Evolutionary conservation across 2,797 vertebrate species (phyloP), one percentile per base, ranked within the genome.

Genomic region (Acrossocheilus wenchowensis): DNA sequence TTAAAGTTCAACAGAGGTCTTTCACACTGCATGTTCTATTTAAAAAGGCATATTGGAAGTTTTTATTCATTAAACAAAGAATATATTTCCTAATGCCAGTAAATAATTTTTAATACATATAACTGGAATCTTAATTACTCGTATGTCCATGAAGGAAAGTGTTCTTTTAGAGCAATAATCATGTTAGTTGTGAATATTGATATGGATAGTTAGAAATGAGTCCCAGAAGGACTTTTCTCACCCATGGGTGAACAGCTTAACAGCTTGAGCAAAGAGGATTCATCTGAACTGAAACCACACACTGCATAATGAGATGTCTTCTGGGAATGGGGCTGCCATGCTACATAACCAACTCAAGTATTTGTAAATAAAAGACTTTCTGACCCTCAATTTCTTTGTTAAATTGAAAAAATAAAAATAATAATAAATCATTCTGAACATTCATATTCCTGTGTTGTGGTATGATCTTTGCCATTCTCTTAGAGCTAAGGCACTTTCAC

Each of bases 201-300:
- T 54, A 60, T 41, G 14, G 15, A 26, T 8, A 34, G 34, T n/a
- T 21, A 43, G 11, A 45, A 74, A 74, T 30, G 41, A 62, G 39
- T 64, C 72, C 54, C 41, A 64, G 72, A 75, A 75, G 26, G 4
- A 43, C 10, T 4, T n/a, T 60, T 75, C 21, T 50, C 57, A 39
- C 54, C n/a, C 71, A 62, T 54, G 45, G 71, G 69, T 62, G 19
- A 26, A 26, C 26, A 26, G 43, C 11, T 73, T 73, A 14, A 60
- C 52, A 23, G 54, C 41, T 74, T 75, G 21, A 75, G 39, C 26
- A 74, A 26, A 54, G 54, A 19, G 71, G 36, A 60, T 36, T 54
- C 36, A 73, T 73, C n/a, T 60, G 36, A 73, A 69, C 79, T 69
- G 66, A 81, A 69, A 69, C 62, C 62, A 68, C 62, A 68, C 30